Conservation (phyloP, 2,113 vertebrate genomes). For the Ascaphus truei region DNA sequence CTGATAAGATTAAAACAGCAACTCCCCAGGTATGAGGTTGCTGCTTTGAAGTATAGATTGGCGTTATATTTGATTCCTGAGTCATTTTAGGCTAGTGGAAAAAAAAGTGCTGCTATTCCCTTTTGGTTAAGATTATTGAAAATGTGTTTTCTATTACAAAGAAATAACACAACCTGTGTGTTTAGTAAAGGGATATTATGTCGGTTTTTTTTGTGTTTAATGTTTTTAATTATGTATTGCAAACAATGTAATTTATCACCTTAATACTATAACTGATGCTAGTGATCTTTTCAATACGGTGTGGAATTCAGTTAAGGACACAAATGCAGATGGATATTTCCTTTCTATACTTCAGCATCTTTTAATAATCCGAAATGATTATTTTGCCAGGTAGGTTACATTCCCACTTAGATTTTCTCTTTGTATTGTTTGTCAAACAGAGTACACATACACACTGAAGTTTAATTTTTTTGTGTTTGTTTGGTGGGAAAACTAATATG, state of each 20-base stretch:
- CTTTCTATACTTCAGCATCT: slow-evolving; percentile 96
- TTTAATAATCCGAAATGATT: slow-evolving; percentile 87
- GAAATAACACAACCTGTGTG: no score
- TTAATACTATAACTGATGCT: slow-evolving; percentile 82
- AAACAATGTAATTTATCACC: slow-evolving; percentile 42
- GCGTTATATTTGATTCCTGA: neutral
- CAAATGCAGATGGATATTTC: slow-evolving; percentile 80
- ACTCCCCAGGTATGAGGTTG: no score
- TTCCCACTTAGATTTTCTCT: neutral
- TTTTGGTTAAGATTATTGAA: slow-evolving; percentile 7
- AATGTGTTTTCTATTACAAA: no score
- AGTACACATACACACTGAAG: no score
- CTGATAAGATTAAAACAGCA: no score
- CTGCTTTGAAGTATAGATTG: no score
- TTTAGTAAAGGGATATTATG: neutral
- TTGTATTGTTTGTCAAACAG: no score
- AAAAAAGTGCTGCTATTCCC: no score
- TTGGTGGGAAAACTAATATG: no score
- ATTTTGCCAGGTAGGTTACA: slow-evolving; percentile 82
- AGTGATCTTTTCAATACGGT: slow-evolving; percentile 86
- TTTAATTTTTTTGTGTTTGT: no score
- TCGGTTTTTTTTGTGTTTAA: neutral
- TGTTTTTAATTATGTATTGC: neutral
- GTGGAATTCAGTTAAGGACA: slow-evolving; percentile 84
- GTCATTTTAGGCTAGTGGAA: neutral